These are phyloP conservation scores for Apodemia duryi DNA, from an alignment of 2,888 invertebrate species.

Conservation along the genomic window DNA sequence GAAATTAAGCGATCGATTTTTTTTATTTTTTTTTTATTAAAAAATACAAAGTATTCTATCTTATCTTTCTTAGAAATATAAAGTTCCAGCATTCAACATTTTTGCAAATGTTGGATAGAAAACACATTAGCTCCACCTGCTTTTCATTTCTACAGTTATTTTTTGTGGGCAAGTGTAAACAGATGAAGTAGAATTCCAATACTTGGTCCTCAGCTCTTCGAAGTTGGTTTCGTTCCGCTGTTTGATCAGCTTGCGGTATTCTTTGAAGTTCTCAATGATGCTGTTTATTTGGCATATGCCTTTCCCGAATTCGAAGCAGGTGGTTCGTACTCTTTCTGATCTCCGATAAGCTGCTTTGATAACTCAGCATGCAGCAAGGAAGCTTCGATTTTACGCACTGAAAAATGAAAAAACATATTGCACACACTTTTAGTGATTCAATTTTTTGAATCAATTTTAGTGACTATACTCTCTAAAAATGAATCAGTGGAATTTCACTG, in stretches of 20 bases:
- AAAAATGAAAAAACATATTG: neutral
- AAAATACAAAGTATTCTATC: neutral
- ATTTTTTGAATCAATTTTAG: no score
- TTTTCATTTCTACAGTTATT: conserved; percentile 8
- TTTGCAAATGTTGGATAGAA: neutral
- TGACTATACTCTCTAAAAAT: neutral
- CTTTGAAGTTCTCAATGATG: conserved; percentile 2
- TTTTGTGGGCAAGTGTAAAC: conserved; percentile 9
- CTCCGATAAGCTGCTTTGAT: neutral
- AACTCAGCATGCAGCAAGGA: conserved; percentile 3
- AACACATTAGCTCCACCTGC: neutral
- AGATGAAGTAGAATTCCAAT: neutral
- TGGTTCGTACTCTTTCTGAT: neutral
- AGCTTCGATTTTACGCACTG: neutral
- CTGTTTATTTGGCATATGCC: conserved; percentile 8
- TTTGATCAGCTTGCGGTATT: neutral
- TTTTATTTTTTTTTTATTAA: conserved; percentile 6
- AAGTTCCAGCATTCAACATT: neutral
- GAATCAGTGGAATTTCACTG: neutral
- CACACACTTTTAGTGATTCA: no score
- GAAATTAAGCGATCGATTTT: no score
- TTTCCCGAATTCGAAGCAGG: conserved; percentile 6
- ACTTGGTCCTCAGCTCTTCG: neutral
- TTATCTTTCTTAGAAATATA: neutral
- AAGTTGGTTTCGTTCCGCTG: conserved; percentile 8